phyloP scores from a whole-genome alignment of 2,797 vertebrate species.

The Aulostomus chinensis region DNA sequence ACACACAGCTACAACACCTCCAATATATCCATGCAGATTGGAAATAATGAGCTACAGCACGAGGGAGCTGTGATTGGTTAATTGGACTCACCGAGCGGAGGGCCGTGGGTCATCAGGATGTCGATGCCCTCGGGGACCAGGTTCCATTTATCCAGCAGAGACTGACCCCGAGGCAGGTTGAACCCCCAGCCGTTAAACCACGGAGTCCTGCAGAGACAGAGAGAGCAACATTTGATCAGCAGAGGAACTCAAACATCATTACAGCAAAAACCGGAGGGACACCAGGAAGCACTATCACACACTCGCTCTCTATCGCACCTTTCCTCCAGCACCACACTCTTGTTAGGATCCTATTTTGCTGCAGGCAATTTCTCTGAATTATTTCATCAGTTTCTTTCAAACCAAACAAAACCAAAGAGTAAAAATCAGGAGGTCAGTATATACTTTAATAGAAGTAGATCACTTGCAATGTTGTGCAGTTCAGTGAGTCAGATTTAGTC shows the following conservation, averaged over 20 bases:
- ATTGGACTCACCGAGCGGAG: slow-evolving; percentile 92
- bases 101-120: slow-evolving; percentile 98
- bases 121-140: slow-evolving; percentile 96
- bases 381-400: too few species aligned
- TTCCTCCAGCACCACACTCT: too few species aligned
- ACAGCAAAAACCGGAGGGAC: background rate
- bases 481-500: too few species aligned
- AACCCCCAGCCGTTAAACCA: slow-evolving; percentile 99
- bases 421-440: too few species aligned
- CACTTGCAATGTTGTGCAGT: too few species aligned
- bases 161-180: slow-evolving; percentile 97
- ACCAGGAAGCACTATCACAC: slow-evolving; percentile 10
- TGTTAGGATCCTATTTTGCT: too few species aligned
- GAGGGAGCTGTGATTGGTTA: slow-evolving; percentile 61
- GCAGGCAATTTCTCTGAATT: too few species aligned
- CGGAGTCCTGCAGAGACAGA: slow-evolving; percentile 86
- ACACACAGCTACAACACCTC: background rate
- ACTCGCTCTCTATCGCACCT: too few species aligned
- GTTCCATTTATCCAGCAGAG: slow-evolving; percentile 99
- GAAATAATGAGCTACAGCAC: slow-evolving; percentile 47
- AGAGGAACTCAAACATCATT: slow-evolving; percentile 1
- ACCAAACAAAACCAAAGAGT: too few species aligned
- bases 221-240: slow-evolving; percentile 6
- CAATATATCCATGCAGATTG: slow-evolving; percentile 23
- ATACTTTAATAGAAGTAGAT: too few species aligned